These are phyloP conservation scores for Ceraclea dissimilis DNA, from an alignment of 2,888 invertebrate species.

Conservation along the genomic window DNA sequence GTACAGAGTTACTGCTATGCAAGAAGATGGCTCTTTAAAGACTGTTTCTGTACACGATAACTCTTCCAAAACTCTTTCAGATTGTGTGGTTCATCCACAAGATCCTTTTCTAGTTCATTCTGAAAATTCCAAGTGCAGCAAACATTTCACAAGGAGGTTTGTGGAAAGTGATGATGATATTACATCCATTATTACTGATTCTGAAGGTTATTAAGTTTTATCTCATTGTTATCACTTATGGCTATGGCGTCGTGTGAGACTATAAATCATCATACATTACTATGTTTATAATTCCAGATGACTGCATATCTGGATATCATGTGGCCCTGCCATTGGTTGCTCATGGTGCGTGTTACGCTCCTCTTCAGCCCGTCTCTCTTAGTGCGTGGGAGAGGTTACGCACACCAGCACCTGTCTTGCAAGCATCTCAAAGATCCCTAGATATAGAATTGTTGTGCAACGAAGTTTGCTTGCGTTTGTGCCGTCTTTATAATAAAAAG, in stretches of 20 bases:
- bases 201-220: conserved; percentile 49
- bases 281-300: conserved; percentile 43
- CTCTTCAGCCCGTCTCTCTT: conserved; percentile 57
- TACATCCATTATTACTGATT: conserved; percentile 63
- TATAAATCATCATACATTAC: conserved; percentile 9
- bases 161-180: conserved; percentile 65
- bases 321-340: conserved; percentile 67
- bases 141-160: conserved; percentile 59
- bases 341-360: conserved; percentile 59
- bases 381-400: conserved; percentile 39
- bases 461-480: conserved; percentile 44
- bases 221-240: not conserved
- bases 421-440: conserved; percentile 41
- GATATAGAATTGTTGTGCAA: conserved; percentile 46
- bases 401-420: conserved; percentile 32
- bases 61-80: conserved; percentile 45
- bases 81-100: conserved; percentile 41
- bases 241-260: too few relatives aligned
- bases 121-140: conserved; percentile 53
- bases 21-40: conserved; percentile 46
- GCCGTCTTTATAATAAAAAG: conserved; percentile 39
- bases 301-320: conserved; percentile 61
- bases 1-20: conserved; percentile 45
- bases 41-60: conserved; percentile 46
- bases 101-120: conserved; percentile 47